phyloP scores from a whole-genome alignment of 2,888 invertebrate species.

The Colostygia pectinataria region DNA sequence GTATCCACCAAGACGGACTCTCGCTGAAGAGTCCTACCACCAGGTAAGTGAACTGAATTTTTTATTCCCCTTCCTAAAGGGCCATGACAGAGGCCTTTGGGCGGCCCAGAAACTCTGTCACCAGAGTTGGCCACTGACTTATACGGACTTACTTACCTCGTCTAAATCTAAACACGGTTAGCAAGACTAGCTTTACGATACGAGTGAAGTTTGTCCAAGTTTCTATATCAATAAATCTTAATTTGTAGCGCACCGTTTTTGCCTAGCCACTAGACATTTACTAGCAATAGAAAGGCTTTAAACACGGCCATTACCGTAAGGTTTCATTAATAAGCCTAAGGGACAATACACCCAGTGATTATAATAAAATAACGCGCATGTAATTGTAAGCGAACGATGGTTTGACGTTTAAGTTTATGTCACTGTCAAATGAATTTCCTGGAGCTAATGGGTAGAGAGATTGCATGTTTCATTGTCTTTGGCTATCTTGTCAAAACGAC shows the following conservation, averaged over 20 bases:
- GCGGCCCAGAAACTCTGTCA: no score
- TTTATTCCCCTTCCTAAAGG: no score
- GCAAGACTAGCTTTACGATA: background rate
- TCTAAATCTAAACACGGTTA: no score
- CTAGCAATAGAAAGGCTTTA: background rate
- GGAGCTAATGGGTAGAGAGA: background rate
- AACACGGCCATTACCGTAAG: background rate
- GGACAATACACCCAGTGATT: background rate
- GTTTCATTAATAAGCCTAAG: background rate
- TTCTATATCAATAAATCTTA: background rate
- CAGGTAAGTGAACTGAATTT: no score
- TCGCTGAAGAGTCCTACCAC: no score
- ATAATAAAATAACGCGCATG: background rate
- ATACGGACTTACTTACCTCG: no score
- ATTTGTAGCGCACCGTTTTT: background rate
- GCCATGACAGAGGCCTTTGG: no score
- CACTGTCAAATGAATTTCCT: no score
- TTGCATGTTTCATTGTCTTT: background rate
- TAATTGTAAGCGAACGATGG: background rate
- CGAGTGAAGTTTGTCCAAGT: background rate
- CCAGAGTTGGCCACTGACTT: no score
- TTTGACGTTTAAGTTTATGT: no score
- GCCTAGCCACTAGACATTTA: background rate
- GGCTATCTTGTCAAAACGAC: no score
- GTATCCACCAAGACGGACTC: no score